Evolutionary conservation across 1,140 invertebrate species (phyloP), one percentile per base, ranked within the genome.

Genomic region (Drosophila miranda): DNA sequence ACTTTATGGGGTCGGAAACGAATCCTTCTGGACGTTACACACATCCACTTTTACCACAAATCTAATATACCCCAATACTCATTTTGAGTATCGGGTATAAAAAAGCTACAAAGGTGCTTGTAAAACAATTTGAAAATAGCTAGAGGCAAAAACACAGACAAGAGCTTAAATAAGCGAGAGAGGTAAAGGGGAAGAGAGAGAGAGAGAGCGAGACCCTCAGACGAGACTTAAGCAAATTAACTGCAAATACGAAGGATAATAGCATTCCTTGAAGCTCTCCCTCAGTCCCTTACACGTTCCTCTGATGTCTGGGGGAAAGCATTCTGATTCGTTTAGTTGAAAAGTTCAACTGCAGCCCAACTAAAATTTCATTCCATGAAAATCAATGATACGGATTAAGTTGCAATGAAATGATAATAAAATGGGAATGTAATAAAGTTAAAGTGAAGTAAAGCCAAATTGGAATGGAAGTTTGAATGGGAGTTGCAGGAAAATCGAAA

Each of bases 121-220:
- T 49, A 69, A 74, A 57, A 54, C 75, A 77, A 75, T 63, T 71
- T 67, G 59, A 51, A 49, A 69, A 70, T 61, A 59, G 51, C 70
- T 75, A 58, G 21, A 45, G 48, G 57, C 43, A 54, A 50, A 49
- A 38, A 26, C 16, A 28, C 26, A 42, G 53, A 50, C 38, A 42
- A 8, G 54, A 30, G 38, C 28, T 30, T 3, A 7, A 30, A 8
- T 7, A 30, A 7, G 6, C 0, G 28, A 30, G 7, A 30, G 26
- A 45, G 28, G 50, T 30, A 44, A 21, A 50, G n/a, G 11, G n/a
- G n/a, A n/a, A n/a, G 34, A 21, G n/a, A 34, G 50, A 51, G 14
- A 42, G 6, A 45, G 2, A 41, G 8, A 30, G 11, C 21, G 34
- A 34, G 6, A 58, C 26, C 8, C 30, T 34, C 9, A 34, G 30